Conservation (phyloP, 2,888 invertebrate species). For the Drosophila siamana region DNA sequence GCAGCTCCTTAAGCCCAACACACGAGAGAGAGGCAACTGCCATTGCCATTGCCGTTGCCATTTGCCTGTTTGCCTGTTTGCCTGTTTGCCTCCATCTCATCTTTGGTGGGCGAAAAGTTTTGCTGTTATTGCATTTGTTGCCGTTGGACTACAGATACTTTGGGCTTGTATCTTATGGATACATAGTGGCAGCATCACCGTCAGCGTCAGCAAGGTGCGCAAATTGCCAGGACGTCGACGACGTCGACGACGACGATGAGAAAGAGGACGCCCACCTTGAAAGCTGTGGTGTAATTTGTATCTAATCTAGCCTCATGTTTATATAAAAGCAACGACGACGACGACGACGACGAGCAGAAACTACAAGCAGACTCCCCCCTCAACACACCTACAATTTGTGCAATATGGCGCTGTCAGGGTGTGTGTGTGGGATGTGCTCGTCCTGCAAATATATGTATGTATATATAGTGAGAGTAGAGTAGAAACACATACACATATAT, state of each 20-base stretch:
- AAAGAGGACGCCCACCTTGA: slow-evolving; percentile 63
- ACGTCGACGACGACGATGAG: background rate
- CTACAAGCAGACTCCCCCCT: slow-evolving; percentile 34
- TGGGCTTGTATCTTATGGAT: slow-evolving; percentile 73
- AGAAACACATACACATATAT: slow-evolving; percentile 7
- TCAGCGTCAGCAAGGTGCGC: slow-evolving; percentile 56
- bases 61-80: slow-evolving; percentile 6
- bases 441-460: slow-evolving; percentile 11
- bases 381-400: slow-evolving; percentile 60
- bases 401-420: slow-evolving; percentile 68
- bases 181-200: slow-evolving; percentile 40
- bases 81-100: background rate
- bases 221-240: slow-evolving; percentile 51
- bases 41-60: too few relatives aligned
- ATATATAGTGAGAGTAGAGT: too few relatives aligned
- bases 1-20: slow-evolving; percentile 1
- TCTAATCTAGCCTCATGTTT: slow-evolving; percentile 82
- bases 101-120: slow-evolving; percentile 70
- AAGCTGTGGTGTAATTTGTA: slow-evolving; percentile 80
- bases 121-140: slow-evolving; percentile 73
- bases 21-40: slow-evolving; percentile 4
- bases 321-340: slow-evolving; percentile 74
- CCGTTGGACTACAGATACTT: slow-evolving; percentile 64
- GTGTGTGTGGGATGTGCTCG: slow-evolving; percentile 24
- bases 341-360: slow-evolving; percentile 38